Evolutionary conservation across 1,140 invertebrate genomes (phyloP), one percentile per base, ranked within the genome.

Genomic region (Leguminivora glycinivorella): DNA sequence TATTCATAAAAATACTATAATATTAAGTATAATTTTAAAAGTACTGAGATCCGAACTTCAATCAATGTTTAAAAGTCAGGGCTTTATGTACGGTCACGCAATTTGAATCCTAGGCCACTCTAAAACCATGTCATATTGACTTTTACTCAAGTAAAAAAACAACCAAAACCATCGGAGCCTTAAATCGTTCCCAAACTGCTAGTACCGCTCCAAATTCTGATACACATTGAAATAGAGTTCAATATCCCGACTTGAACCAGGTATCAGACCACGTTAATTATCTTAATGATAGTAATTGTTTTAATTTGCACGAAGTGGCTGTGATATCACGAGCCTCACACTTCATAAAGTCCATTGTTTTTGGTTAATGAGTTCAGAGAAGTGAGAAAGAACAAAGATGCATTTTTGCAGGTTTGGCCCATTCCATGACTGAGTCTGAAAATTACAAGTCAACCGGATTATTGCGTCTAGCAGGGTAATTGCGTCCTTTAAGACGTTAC

Each of bases 291-390:
- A 77, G 72, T 83, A 86, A 88, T 83, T 83, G 75, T 63, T 69
- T 69, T 68, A 85, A 85, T 88, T 83, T 80, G 82, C 69, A 72
- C 69, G 71, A 68, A 63, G 58, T 72, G 66, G 74, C 71, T 78
- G 73, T 84, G 83, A 87, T 87, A 84, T 85, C 83, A 84, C 81
- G 76, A 84, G 77, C 72, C 75, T 88, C 80, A 77, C 84, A 78
- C 83, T 76, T 84, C 66, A 73, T 78, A 77, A 76, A 75, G 75
- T 66, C 70, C 56, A 24, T 71, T 67, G 40, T 67, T 34, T 38
- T 17, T 22, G 22, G 22, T 31, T 31, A 63, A 63, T 26, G n/a
- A 26, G 10, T 31, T n/a, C 58, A 31, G 24, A 63, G 24, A 24
- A 31, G 17, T 22, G 47, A 1, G 22, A 52, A 19, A 5, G 3